Evolutionary conservation across 1,140 invertebrate genomes (phyloP).

Genomic region (Amphibalanus amphitrite): DNA sequence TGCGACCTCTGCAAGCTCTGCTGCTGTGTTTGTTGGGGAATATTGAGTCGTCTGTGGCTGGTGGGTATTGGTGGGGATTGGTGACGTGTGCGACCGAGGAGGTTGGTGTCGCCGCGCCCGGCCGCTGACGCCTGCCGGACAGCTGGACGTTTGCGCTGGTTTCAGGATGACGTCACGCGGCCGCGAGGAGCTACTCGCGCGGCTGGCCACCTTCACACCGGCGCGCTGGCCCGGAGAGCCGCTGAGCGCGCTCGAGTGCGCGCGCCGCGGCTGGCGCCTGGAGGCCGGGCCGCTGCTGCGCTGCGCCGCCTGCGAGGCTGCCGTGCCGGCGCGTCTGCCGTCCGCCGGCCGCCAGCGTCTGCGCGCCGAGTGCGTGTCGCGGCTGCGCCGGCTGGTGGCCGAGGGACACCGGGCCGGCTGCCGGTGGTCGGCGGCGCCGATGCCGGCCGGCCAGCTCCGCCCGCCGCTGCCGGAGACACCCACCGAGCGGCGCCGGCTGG

Average conservation of each 20-base stretch:
- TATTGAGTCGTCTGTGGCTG: no score
- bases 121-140: no score
- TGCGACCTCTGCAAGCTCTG: no score
- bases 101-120: no score
- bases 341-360: no score
- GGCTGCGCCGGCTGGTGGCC: background rate
- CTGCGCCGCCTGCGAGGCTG: background rate
- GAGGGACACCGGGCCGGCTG: background rate
- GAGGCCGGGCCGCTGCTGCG: background rate
- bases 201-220: background rate
- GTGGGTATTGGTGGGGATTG: no score
- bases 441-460: background rate
- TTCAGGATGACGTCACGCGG: background rate
- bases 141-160: background rate
- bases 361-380: background rate
- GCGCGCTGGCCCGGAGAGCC: background rate
- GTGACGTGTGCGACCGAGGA: no score
- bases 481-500: background rate
- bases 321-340: background rate
- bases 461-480: background rate
- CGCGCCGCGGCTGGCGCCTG: background rate
- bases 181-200: background rate
- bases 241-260: background rate
- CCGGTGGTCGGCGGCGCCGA: background rate
- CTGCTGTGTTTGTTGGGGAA: no score